Base-by-base conservation (phyloP, 2,113 vertebrate genomes). In the Anthoscopus minutus region DNA sequence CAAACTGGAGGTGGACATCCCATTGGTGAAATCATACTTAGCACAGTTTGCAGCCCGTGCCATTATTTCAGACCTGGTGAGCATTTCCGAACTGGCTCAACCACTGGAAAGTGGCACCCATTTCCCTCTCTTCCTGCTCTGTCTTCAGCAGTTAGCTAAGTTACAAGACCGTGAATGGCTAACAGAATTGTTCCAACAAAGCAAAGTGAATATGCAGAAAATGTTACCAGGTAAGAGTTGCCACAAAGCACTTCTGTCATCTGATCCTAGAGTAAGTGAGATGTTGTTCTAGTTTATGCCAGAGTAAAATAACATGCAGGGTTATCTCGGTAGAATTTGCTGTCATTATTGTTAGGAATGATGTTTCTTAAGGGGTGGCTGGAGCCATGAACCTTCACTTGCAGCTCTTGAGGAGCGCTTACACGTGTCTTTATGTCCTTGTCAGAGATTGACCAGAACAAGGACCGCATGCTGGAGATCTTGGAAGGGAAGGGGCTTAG, bases 171-270 rank as follows among this genome's bases (percentile, higher is more conserved):
- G 98, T 14, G 99, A 99, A 94, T 99, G 99, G 99, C 98, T 99
- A 94, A 99, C 99, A 24, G 99, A 99, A 88, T 96, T 99, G 89
- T 99, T 99, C 97, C 99, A 99, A 97, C 99, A 98, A 98, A 99
- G 99, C 98, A 99, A 99, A 97, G 99, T 99, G 98, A 99, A 99
- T 93, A 99, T 99, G 99, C 99, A 99, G 98, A 99, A 99, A 97
- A 99, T 99, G 99, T 98, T 99, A 79, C 99, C 99, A 98, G 99
- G 99, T 99, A 97, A 93, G 98, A 62, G 23, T 74, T 65, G 12
- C 1, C 74, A 13, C 21, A 8, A 33, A 7, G 27, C 7, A 74
- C 3, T 53, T 45, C 6, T 11, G 9, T 35, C 30, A 51, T 3
- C 21, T 65, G 5, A 4, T 28, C 1, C 4, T 73, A 24, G 22